Evolutionary conservation across 1,140 invertebrate genomes (phyloP), one percentile per base, ranked within the genome.

Genomic region (Drosophila sechellia): DNA sequence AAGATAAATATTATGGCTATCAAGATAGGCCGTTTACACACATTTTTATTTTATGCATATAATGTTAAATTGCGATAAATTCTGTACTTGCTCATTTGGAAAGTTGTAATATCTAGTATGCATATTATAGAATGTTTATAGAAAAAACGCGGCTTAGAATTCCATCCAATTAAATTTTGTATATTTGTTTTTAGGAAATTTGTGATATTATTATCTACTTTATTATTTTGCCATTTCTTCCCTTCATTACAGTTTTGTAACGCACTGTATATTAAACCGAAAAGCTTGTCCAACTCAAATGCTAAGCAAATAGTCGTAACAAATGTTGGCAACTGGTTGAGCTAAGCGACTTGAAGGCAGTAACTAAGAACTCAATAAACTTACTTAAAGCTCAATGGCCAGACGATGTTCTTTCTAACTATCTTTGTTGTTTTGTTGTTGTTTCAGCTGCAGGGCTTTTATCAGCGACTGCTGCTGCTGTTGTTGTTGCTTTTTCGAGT

Each of bases 241-340:
- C 27, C 27, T 2, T 31, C 31, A 10, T 31, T 20, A n/a, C 20
- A 13, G 13, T 46, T 46, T 39, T 27, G 50, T 49, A 22, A 22
- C 50, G 50, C 43, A 57, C 64, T 70, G 68, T 70, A 49, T 42
- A 71, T 45, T 25, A 53, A 64, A 34, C 25, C 66, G 66, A 72
- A 78, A 77, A 75, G 73, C 68, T 77, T 64, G 48, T 22, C 39
- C 39, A 49, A 49, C 66, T 66, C 39, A 77, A 85, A 77, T 37
- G 66, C 57, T 84, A 43, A 42, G 58, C 61, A 77, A 84, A 85
- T 80, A 75, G 46, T 20, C 22, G 34, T 31, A 20, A 25, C 27
- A 46, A 57, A 46, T 40, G 49, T 39, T 56, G 34, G n/a, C 35
- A 46, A 75, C 58, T 34, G 31, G 69, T 50, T 55, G 4, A n/a